Percentiles rank a stretch among this genome's conserved stretches.
These are phyloP conservation scores for Chlorocebus sabaeus DNA, from an alignment of 2,113 vertebrate species.

Conservation along the genomic window DNA sequence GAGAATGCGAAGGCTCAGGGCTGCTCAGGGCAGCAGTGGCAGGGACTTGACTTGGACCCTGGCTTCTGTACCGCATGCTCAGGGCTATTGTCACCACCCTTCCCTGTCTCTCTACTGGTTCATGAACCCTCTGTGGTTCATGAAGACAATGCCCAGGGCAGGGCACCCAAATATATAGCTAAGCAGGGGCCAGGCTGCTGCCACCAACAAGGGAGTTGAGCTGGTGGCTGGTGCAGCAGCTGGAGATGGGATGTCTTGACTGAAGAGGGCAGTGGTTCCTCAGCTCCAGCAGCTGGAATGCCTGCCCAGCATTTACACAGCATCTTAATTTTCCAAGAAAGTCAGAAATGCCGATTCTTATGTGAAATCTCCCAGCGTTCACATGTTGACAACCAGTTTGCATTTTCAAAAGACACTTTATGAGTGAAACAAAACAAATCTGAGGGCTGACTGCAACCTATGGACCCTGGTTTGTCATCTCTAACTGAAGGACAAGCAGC, in stretches of 20 bases:
- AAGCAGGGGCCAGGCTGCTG: neutral
- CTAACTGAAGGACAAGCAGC: neutral
- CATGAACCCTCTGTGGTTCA: neutral
- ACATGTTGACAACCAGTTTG: neutral
- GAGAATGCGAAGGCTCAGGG: fast-evolving
- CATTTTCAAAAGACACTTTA: neutral
- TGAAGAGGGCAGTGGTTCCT: neutral
- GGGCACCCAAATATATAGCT: neutral
- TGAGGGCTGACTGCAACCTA: neutral
- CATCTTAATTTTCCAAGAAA: neutral
- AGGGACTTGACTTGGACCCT: neutral
- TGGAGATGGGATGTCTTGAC: fast-evolving
- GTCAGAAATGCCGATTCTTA: neutral
- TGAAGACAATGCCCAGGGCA: fast-evolving
- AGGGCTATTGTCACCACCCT: neutral
- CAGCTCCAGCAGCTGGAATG: neutral
- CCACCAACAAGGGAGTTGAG: fast-evolving
- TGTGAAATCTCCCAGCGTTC: neutral
- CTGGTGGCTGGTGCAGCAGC: fast-evolving
- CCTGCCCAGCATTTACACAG: fast-evolving
- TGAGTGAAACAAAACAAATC: constrained; percentile 2
- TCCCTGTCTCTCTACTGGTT: neutral
- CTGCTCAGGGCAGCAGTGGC: neutral
- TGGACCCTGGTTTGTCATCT: neutral
- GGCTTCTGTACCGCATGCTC: neutral